Conservation (phyloP, 2,888 invertebrate species). For the Limnephilus marmoratus region DNA sequence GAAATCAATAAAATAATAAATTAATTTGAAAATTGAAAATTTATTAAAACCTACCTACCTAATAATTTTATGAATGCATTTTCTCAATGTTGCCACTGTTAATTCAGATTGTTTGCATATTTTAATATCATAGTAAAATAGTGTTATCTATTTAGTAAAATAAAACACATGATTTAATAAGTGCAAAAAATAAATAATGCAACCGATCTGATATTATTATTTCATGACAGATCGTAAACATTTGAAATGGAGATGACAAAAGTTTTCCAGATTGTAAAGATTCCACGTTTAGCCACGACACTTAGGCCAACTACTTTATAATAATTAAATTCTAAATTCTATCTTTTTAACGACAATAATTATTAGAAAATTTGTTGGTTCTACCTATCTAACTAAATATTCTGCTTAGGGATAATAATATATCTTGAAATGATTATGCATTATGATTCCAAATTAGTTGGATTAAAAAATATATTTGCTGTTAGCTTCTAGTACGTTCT, state of each 20-base stretch:
- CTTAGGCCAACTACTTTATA: conserved; percentile 66
- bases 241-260: conserved; percentile 48
- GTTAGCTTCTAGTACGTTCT: conserved; percentile 44
- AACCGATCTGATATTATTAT: conserved; percentile 8
- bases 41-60: conserved; percentile 80
- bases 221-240: conserved; percentile 29
- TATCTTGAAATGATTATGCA: conserved; percentile 66
- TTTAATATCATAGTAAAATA: conserved; percentile 75
- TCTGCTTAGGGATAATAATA: conserved; percentile 63
- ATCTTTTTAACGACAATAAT: conserved; percentile 66
- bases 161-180: conserved; percentile 56
- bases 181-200: conserved; percentile 61
- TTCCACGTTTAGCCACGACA: conserved; percentile 62
- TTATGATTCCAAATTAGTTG: conserved; percentile 57
- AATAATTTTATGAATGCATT: conserved; percentile 70
- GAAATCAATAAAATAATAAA: conserved; percentile 34
- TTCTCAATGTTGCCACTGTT: conserved; percentile 71
- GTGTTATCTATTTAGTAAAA: conserved; percentile 69
- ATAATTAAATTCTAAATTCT: conserved; percentile 64
- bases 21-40: conserved; percentile 74
- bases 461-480: conserved; percentile 51
- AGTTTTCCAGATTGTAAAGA: conserved; percentile 54
- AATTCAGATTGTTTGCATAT: conserved; percentile 73
- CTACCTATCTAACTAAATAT: conserved; percentile 75
- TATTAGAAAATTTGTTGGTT: conserved; percentile 76